Base-by-base conservation (phyloP, 2,113 vertebrate genomes). In the Cyphomyrus plagiostoma region DNA sequence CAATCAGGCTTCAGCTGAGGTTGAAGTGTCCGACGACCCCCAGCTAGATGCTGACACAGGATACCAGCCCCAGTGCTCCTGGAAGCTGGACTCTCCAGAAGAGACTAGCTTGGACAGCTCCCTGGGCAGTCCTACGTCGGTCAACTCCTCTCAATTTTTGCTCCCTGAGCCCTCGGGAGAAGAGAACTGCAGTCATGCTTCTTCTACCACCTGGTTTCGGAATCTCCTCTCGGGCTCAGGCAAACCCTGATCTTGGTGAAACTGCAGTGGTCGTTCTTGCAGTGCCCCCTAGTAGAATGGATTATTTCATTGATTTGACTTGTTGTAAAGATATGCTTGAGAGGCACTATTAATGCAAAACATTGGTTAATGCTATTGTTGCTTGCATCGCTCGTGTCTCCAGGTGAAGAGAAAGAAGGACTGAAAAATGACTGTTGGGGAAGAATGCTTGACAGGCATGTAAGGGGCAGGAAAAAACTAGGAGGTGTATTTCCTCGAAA, bases 91-190 rank as follows among this genome's bases (percentile, higher is more conserved):
- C 89, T 97, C 96, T 52, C 97, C 98, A 0, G 95, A 93, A 89
- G 97, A 96, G 88, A 96, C 94, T 92, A 95, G 95, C 88, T 89
- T 92, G 17, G 96, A 96, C 74, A 95, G 96, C 17, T 96, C 94
- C 11, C 97, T 99, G 85, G 98, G 98, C 66, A 99, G 98, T 86
- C 98, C 98, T 0, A 98, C 97, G 23, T 99, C 98, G 0, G 92
- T 99, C 90, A 97, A 97, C 90, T 99, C 98, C 84, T 97, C 98
- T 30, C 98, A 99, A 90, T 99, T 99, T 94, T 95, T 99, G 91
- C 97, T 99, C 90, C 97, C 97, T 0, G 94, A 96, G 3, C 91
- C 89, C 21, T 85, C 88, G 1, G 92, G 95, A 3, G 97, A 96
- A 91, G 97, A 97, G 10, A 91, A 94, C 10, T 93, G 93, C 86